Evolutionary conservation across 2,888 invertebrate genomes (phyloP).

Genomic region (Alitta virens): DNA sequence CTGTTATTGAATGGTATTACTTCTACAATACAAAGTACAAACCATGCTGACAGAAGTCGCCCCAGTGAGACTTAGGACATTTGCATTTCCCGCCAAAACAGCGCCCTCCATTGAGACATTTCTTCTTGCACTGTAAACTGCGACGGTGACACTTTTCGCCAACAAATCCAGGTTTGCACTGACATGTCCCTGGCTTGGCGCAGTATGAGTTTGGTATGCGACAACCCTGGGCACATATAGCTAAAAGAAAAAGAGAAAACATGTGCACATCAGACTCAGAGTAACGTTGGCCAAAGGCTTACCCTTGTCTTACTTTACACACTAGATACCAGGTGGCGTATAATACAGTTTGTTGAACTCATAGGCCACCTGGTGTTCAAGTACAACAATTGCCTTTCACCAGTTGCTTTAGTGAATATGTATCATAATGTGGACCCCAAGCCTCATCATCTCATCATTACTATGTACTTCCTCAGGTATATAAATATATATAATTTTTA

Average conservation of each 20-base stretch:
- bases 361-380: no score
- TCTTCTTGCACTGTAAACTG: constrained; percentile 20
- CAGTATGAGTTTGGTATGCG: constrained; percentile 41
- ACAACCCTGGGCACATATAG: constrained; percentile 48
- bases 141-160: constrained; percentile 24
- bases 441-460: no score
- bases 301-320: no score
- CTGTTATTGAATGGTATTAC: no score
- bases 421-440: no score
- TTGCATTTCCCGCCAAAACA: constrained; percentile 47
- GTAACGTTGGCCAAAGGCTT: no score
- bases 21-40: constrained; percentile 20
- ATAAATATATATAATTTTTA: background rate
- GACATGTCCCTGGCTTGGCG: constrained; percentile 46
- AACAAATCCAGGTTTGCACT: constrained; percentile 38
- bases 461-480: background rate
- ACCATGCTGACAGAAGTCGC: constrained; percentile 45
- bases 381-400: no score
- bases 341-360: no score
- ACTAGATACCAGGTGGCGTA: no score
- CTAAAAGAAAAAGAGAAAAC: constrained; percentile 18
- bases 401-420: background rate
- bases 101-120: constrained; percentile 47
- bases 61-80: constrained; percentile 42
- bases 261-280: no score